Evolutionary conservation across 2,888 invertebrate species (phyloP), one percentile per base, ranked within the genome.

Genomic region (Melinaea menophilus): DNA sequence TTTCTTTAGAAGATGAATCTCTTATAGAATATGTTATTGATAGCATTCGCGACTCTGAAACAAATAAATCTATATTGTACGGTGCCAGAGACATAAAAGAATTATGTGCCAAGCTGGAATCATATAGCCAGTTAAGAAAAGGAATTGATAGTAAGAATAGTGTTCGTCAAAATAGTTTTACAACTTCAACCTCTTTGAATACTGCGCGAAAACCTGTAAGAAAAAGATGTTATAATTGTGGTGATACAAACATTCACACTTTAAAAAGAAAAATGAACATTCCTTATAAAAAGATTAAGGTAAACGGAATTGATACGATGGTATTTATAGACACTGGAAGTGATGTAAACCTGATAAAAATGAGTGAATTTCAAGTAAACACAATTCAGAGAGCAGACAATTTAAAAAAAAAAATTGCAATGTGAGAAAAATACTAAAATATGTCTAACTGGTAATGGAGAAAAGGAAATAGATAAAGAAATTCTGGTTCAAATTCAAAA

Each of bases 21-120:
- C 54, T 82, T 5, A 82, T 81, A 5, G 79, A 80, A 59, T 84
- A 81, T 65, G 74, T 83, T 0, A 79, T 84, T 3, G 80, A 84
- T 65, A 82, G 79, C 2, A 78, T 85, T 9, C 59, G n/a, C n/a
- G n/a, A n/a, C n/a, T n/a, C 55, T 2, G 72, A 74, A 56, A 34
- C 63, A 0, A 72, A 72, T 35, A 73, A 72, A 63, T 31, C 62
- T 58, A 70, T 73, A 3, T 58, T 72, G 11, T 73, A 73, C 62
- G 71, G 72, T 2, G 70, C 70, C 1, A 22, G 54, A 0, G 61
- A 67, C 7, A 45, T 72, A 3, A 72, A 70, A 56, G 69, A 71
- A 9, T 72, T 71, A 41, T 46, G 71, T 2, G 61, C 63, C 45
- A 71, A 69, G 37, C 55, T 73, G 12, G 68, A 71, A 2, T 47